These are phyloP conservation scores for Drosophila watanabei DNA, from an alignment of 1,140 invertebrate genomes.

Conservation along the genomic window DNA sequence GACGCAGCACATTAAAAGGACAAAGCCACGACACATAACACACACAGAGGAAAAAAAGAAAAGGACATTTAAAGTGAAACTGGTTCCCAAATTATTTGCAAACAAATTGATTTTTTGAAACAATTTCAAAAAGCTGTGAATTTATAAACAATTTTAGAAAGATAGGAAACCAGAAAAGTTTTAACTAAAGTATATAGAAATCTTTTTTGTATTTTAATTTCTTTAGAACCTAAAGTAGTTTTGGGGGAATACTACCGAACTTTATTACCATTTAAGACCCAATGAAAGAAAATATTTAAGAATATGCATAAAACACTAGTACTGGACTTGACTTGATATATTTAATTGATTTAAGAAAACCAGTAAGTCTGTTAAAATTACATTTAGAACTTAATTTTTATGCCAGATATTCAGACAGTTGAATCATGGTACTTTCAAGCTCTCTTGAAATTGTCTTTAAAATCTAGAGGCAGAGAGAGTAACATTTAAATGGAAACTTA, in stretches of 20 bases:
- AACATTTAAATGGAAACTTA: neutral
- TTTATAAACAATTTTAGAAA: neutral
- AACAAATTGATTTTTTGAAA: neutral
- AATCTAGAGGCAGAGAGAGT: neutral
- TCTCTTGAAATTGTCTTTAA: neutral
- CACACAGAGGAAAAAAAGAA: constrained; percentile 12
- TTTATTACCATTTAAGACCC: too few relatives aligned
- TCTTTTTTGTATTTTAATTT: neutral
- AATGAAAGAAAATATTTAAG: neutral
- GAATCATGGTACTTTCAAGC: neutral
- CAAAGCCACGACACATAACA: constrained; percentile 26
- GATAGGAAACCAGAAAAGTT: neutral
- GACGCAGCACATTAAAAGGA: constrained; percentile 41
- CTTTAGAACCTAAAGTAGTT: neutral
- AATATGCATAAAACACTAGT: neutral
- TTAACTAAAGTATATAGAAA: neutral
- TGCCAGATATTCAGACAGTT: neutral
- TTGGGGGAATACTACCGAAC: neutral
- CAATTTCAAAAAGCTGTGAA: neutral
- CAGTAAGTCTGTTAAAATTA: neutral
- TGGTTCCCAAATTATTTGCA: too few relatives aligned
- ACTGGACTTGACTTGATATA: neutral
- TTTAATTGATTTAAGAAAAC: neutral
- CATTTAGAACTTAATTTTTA: neutral
- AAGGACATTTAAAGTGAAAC: neutral